A percentile compares a stretch with the other conserved stretches of the same genome.
phyloP scores from a whole-genome alignment of 1,140 invertebrate genomes.

The Pinna nobilis region DNA sequence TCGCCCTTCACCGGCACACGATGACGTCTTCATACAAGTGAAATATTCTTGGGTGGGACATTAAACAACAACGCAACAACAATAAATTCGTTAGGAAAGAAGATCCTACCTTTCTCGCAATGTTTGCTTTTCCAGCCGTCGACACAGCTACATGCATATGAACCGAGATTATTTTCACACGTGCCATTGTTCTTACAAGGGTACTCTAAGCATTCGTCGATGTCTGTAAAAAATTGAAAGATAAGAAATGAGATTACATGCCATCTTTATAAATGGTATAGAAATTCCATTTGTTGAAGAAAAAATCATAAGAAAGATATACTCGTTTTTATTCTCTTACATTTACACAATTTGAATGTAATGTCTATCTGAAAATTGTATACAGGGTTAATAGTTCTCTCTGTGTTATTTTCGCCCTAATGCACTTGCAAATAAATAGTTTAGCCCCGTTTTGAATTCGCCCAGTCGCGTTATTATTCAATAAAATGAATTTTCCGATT shows the following conservation, averaged over 20 bases:
- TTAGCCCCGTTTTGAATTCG: slow-evolving; percentile 11
- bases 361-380: not conserved
- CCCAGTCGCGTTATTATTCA: slow-evolving; percentile 27
- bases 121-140: slow-evolving; percentile 32
- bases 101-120: slow-evolving; percentile 14
- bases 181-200: slow-evolving; percentile 42
- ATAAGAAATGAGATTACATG: not conserved
- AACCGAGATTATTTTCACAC: slow-evolving; percentile 36
- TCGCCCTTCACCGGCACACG: too few species aligned
- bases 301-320: too few species aligned
- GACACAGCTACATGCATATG: slow-evolving; percentile 42
- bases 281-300: not conserved
- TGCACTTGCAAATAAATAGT: slow-evolving; percentile 11
- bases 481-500: slow-evolving; percentile 25
- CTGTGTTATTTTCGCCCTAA: slow-evolving; percentile 7
- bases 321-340: too few species aligned
- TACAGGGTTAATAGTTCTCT: slow-evolving; percentile 77
- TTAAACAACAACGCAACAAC: too few species aligned
- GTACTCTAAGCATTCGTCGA: slow-evolving; percentile 40
- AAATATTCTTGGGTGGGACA: too few species aligned
- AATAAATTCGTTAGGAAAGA: too few species aligned
- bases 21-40: too few species aligned
- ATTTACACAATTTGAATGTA: not conserved
- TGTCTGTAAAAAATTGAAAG: slow-evolving; percentile 34
- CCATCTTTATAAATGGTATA: not conserved